phyloP scores from a whole-genome alignment of 2,888 invertebrate species.

The Drosophila paranaensis region DNA sequence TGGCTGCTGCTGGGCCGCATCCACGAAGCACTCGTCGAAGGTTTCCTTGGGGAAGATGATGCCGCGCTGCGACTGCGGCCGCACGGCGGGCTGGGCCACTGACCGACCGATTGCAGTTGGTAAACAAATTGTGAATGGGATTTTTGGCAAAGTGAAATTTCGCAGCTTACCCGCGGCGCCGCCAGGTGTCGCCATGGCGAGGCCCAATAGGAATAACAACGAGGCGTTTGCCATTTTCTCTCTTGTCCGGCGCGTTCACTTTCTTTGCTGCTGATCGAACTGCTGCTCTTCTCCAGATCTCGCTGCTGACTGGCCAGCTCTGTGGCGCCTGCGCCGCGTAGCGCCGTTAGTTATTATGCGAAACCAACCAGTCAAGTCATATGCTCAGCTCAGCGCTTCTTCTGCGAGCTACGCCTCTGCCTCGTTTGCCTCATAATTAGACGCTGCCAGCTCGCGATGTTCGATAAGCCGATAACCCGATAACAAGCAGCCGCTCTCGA shows the following conservation, averaged over 20 bases:
- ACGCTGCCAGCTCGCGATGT: constrained; percentile 20
- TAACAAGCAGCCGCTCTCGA: too few species aligned
- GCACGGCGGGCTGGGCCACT: constrained; percentile 58
- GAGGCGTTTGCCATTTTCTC: constrained; percentile 25
- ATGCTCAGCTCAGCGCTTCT: constrained; percentile 2
- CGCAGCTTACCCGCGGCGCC: constrained; percentile 25
- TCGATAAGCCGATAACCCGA: constrained; percentile 19
- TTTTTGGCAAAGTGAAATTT: not conserved
- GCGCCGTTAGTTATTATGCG: constrained; percentile 3
- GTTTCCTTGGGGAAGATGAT: constrained; percentile 73
- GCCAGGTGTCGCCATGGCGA: constrained; percentile 9
- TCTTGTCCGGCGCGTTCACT: not conserved
- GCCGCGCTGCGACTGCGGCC: constrained; percentile 57
- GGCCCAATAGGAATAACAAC: constrained; percentile 14
- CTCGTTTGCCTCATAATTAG: constrained; percentile 18
- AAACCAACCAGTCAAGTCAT: constrained; percentile 52
- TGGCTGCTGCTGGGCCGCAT: constrained; percentile 32
- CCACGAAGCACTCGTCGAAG: constrained; percentile 67
- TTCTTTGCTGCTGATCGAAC: constrained; percentile 26
- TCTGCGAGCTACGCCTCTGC: constrained; percentile 14
- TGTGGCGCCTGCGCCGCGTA: constrained; percentile 21
- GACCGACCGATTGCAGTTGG: not conserved
- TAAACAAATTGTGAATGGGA: not conserved
- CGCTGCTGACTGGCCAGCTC: not conserved
- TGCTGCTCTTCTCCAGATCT: constrained; percentile 14